Base-by-base conservation (phyloP, 92 coral and sea anemone genomes). In the Porites evermanni region DNA sequence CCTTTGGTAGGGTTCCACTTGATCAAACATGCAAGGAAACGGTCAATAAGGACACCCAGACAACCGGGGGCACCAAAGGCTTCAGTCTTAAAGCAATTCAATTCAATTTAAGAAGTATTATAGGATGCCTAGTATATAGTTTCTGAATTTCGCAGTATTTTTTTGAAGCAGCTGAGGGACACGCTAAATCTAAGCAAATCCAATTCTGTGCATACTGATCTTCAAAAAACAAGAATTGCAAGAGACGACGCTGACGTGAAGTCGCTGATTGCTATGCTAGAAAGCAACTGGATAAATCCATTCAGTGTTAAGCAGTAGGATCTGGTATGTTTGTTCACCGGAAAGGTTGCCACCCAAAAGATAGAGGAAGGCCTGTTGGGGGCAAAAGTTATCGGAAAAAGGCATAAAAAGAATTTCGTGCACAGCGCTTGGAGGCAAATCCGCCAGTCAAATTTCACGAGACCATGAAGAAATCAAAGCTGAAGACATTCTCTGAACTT, bases 241-340 rank as follows among this genome's bases (percentile, higher is more conserved):
- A 84, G 83, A 89, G 88, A 89, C 64, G 75, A 84, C 67, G 79
- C 87, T 38, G 92, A 89, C 50, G 88, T 85, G 73, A 75, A 77
- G 77, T 64, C 83, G 5, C 72, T 91, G 78, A 66, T 77, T 29
- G 84, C 67, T 14, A 64, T 91, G 81, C 83, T 87, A 52, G 84
- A 89, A 44, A 78, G 79, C 56, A 21, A 83, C 67, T 87, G 94
- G 94, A 65, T 78, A 63, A 85, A 88, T 56, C 91, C 91, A 19
- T 88, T 88, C 81, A 79, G 83, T 7, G 18, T 53, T 61, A 70
- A 79, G 86, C 81, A 75, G 67, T 84, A 81, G 44, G 94, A 87
- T 18, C 44, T 90, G 38, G 88, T 86, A 16, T 76, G 86, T 64
- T 54, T 88, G 19, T 76, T 79, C 24, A 76, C 87, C 20, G 94